Evolutionary conservation across 2,797 vertebrate genomes (phyloP), one percentile per base, ranked within the genome.

Genomic region (Pseudochromis fuscus): DNA sequence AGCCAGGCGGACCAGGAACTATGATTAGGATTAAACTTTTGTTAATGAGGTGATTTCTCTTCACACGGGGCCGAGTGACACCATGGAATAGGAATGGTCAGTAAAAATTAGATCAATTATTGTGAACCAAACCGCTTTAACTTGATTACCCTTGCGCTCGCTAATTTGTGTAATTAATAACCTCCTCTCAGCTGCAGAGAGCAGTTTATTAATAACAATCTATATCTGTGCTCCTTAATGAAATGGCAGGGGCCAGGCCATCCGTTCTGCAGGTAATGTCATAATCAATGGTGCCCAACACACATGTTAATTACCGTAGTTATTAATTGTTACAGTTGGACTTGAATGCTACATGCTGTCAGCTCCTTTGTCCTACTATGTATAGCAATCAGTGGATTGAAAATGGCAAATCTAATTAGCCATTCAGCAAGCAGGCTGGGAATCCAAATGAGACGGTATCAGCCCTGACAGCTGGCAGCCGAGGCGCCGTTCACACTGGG

Each of bases 21-120:
- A 96, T 98, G 96, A 98, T 97, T 96, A 96, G 96, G 95, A 98
- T 98, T 98, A 98, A 98, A 98, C 96, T 96, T 98, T 95, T 94
- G 93, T 95, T 99, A 98, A 99, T 96, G 96, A 97, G 96, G 96
- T 96, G 94, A 99, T 98, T 98, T 96, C 96, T 98, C 97, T 98
- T 96, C 95, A 46, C 59, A 38, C 81, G 21, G 75, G 72, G 72
- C 84, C 55, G 16, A 87, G 83, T 89, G 91, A 92, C 91, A 90
- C 69, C 16, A 79, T 77, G 89, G 86, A 90, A 82, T 86, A 88
- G 88, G 88, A 89, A 88, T 92, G 95, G 96, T 97, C 96, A 96
- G 94, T 96, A 96, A 97, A 96, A 97, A 96, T 94, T 93, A 95
- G 95, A 98, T 98, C 96, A 97, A 98, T 98, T 98, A 97, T 97